These are phyloP conservation scores for Columba livia DNA, from an alignment of 2,113 vertebrate species.

Conservation along the genomic window DNA sequence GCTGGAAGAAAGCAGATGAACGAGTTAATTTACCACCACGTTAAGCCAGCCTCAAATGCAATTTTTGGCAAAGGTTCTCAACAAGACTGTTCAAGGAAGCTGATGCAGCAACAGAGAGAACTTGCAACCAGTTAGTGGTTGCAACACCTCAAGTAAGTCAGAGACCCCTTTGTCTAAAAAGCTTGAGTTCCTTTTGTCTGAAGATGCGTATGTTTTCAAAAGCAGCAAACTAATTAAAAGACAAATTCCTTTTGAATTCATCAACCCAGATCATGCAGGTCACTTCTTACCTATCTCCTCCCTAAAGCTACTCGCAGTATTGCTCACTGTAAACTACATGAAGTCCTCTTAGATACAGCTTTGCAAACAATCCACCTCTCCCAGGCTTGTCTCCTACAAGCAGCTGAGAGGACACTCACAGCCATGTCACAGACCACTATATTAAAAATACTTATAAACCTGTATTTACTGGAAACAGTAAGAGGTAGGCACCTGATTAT, in stretches of 20 bases:
- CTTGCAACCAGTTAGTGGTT: constrained; percentile 25
- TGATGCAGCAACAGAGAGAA: constrained; percentile 29
- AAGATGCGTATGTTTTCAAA: neutral
- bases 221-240: constrained; percentile 10
- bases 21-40: neutral
- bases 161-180: constrained; percentile 21
- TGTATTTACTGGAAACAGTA: neutral
- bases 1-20: constrained; percentile 37
- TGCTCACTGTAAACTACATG: neutral
- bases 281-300: neutral
- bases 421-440: neutral
- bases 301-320: neutral
- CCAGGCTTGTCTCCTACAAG: neutral
- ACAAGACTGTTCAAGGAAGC: neutral
- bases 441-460: neutral
- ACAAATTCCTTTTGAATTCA: neutral
- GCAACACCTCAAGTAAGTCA: neutral
- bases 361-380: neutral
- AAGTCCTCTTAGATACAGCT: neutral
- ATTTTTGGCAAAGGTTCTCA: constrained; percentile 14
- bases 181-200: constrained; percentile 15
- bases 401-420: neutral
- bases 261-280: neutral
- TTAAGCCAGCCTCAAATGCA: neutral
- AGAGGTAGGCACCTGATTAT: neutral